A percentile compares a stretch with the other conserved stretches of the same genome.
These are phyloP conservation scores for Brienomyrus longianalis DNA, from an alignment of 2,113 vertebrate species.

Conservation along the genomic window DNA sequence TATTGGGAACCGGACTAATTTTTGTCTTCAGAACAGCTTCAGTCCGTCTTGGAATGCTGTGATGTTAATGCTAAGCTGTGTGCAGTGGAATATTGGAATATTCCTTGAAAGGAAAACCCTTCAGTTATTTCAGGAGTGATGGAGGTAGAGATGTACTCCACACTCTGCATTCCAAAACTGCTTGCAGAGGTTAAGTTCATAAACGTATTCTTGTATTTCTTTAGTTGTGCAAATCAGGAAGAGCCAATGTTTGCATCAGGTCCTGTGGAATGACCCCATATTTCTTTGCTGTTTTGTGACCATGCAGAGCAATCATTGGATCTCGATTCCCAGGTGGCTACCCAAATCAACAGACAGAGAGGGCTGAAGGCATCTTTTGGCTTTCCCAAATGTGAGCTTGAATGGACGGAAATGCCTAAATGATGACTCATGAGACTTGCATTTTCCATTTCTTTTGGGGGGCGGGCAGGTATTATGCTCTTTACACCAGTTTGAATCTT, in stretches of 20 bases:
- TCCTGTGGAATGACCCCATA: not conserved
- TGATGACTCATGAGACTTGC: not conserved
- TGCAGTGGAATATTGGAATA: not conserved
- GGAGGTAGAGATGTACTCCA: not conserved
- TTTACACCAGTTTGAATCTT: not conserved
- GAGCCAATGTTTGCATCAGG: not conserved
- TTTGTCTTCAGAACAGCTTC: not conserved
- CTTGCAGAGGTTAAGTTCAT: not conserved
- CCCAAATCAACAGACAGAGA: not conserved
- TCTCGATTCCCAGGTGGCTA: not conserved
- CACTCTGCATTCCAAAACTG: not conserved
- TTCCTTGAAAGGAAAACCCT: not conserved
- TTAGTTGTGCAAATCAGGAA: not conserved
- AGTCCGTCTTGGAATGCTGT: not conserved
- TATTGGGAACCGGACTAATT: not conserved
- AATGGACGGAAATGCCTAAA: not conserved
- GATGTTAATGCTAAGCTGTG: not conserved
- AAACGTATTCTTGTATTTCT: not conserved
- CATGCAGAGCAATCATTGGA: not conserved
- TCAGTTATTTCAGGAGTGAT: not conserved
- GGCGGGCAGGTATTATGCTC: not conserved
- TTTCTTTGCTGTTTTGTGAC: not conserved
- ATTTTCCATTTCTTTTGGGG: not conserved
- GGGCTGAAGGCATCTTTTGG: not conserved
- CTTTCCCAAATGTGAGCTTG: not conserved